Base-by-base conservation (phyloP, 1,140 invertebrate species). In the Pristionchus pacificus region DNA sequence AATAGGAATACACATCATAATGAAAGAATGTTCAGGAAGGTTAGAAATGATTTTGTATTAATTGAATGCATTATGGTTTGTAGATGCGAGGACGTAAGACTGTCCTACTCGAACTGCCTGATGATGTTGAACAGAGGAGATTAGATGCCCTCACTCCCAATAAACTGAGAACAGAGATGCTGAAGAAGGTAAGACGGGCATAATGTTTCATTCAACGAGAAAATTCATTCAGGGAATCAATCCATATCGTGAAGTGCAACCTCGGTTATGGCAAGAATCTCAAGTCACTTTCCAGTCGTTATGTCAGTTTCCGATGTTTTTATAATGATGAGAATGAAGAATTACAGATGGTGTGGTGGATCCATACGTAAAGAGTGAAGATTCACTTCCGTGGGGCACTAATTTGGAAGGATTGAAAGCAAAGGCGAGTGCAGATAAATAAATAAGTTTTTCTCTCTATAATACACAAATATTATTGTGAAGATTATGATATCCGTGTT, bases 1-100 rank as follows among this genome's bases (percentile, higher is more conserved):
- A 83, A 83, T 68, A 49, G 81, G 70, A 80, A 83, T 68, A 83
- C 81, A 0, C 82, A 83, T 59, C 29, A 76, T 15, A 84, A 83
- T 68, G 81, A 84, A 58, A 69, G 69, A 27, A 59, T 74, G 66
- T 80, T 78, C 59, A 38, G 79, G 59, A 66, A 31, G 67, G 80
- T 81, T 24, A 67, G 77, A 64, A 10, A 32, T 60, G 62, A 60
- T 38, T 29, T n/a, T 59, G 25, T 66, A 31, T n/a, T 31, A n/a
- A 70, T 25, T 14, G 6, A 2, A n/a, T 33, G 31, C n/a, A 38
- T 31, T 32, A 1, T 63, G 61, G 25, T 58, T n/a, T 81, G 68
- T 30, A 83, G 80, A 58, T 76, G 70, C 72, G 80, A 19, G 81
- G 81, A 6, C 49, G 69, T 3, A 77, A 77, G 70, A 76, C 69